These are phyloP conservation scores for Siniperca obscura DNA, from an alignment of 2,797 vertebrate genomes.

Conservation along the genomic window DNA sequence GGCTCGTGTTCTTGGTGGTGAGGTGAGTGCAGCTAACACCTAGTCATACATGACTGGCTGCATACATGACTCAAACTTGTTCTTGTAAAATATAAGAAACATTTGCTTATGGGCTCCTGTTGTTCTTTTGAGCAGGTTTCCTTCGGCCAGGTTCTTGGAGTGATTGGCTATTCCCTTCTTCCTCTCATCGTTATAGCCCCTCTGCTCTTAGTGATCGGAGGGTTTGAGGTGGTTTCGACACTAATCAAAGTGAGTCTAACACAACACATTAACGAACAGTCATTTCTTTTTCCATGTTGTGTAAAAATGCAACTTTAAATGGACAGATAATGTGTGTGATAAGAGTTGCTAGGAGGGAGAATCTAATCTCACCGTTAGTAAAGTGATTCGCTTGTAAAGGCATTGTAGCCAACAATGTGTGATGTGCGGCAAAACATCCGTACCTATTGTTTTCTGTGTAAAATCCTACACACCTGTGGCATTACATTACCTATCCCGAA, in stretches of 20 bases:
- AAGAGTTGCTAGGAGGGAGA: background rate
- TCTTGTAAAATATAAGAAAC: background rate
- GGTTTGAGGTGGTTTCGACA: conserved; percentile 94
- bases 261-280: background rate
- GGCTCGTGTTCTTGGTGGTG: conserved; percentile 97
- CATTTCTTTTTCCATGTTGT: background rate
- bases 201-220: conserved; percentile 92
- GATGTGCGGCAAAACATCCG: background rate
- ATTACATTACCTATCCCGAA: background rate
- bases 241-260: conserved; percentile 92
- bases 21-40: conserved; percentile 84
- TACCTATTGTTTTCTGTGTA: background rate
- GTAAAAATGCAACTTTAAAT: background rate
- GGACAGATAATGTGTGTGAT: background rate
- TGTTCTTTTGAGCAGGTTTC: conserved; percentile 87
- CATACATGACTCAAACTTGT: background rate
- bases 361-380: background rate
- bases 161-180: conserved; percentile 98
- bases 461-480: background rate
- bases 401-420: background rate
- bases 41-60: background rate
- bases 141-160: conserved; percentile 97
- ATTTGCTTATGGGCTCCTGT: background rate
- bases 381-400: background rate
- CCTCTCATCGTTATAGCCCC: conserved; percentile 98